phyloP scores from a whole-genome alignment of 2,797 vertebrate species.

The Alcedo atthis region DNA sequence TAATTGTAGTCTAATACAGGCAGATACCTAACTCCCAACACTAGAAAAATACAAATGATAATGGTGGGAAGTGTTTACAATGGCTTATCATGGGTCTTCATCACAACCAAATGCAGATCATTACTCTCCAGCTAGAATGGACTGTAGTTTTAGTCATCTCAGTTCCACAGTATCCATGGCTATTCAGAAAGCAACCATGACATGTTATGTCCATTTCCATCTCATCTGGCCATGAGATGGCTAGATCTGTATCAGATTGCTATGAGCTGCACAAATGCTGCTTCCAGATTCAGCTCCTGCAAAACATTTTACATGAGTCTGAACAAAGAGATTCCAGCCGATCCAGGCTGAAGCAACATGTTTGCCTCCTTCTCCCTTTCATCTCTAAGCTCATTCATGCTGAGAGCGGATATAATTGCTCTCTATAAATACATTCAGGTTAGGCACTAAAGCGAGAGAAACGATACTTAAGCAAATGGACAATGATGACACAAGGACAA shows the following conservation, averaged over 20 bases:
- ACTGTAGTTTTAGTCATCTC: not conserved
- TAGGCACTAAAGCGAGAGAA: constrained; percentile 67
- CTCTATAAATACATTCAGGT: constrained; percentile 72
- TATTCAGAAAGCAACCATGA: not conserved
- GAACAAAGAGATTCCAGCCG: constrained; percentile 73
- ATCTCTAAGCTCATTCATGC: constrained; percentile 69
- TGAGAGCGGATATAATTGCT: constrained; percentile 68
- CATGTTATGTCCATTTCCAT: not conserved
- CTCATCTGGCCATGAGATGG: constrained; percentile 30
- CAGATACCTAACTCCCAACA: not conserved
- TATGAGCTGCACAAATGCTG: not conserved
- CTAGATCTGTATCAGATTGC: constrained; percentile 28
- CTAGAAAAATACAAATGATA: not conserved
- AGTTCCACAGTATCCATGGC: not conserved
- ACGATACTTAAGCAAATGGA: constrained; percentile 67
- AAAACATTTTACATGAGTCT: constrained; percentile 63
- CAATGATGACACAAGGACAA: constrained; percentile 57
- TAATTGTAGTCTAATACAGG: not conserved
- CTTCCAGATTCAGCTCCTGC: constrained; percentile 60
- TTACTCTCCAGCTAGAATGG: not conserved
- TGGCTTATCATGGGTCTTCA: not conserved
- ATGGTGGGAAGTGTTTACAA: not conserved
- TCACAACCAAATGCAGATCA: not conserved
- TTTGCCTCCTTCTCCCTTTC: constrained; percentile 71
- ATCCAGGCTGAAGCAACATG: constrained; percentile 68